phyloP scores from a whole-genome alignment of 2,797 vertebrate genomes.

The Melanotaenia trifasciata region DNA sequence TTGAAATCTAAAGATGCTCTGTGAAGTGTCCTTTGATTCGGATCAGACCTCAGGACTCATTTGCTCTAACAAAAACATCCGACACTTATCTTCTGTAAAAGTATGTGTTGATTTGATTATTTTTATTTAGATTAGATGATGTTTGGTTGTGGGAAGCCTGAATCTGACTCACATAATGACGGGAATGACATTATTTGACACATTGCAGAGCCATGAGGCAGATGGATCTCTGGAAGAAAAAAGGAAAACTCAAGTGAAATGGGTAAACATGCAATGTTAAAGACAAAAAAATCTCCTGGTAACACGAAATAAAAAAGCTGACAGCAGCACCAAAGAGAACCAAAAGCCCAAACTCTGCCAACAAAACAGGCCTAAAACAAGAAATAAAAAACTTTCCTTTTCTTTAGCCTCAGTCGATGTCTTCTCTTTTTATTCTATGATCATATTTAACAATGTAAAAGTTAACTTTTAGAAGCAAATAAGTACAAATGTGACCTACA shows the following conservation, averaged over 20 bases:
- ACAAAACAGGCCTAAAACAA: neutral
- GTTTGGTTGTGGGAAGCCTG: neutral
- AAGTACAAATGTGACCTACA: neutral
- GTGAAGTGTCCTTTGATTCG: constrained; percentile 9
- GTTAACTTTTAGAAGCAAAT: too few relatives aligned
- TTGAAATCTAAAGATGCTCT: neutral
- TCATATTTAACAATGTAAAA: too few relatives aligned
- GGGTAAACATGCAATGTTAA: constrained; percentile 21
- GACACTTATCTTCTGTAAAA: neutral
- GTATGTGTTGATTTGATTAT: neutral
- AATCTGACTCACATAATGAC: neutral
- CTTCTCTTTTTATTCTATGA: neutral
- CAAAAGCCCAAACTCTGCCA: constrained; percentile 4
- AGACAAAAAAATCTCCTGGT: constrained; percentile 1
- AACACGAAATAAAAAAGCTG: neutral
- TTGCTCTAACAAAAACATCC: neutral
- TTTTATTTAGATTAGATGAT: neutral
- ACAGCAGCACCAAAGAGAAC: neutral
- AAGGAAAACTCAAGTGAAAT: neutral
- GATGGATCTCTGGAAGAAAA: neutral
- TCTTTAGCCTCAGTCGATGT: neutral
- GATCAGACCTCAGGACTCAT: constrained; percentile 3
- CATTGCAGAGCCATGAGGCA: neutral
- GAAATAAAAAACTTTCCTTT: neutral
- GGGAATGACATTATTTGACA: neutral